phyloP scores from a whole-genome alignment of 1,140 invertebrate species.

The Drosophila micromelanica region DNA sequence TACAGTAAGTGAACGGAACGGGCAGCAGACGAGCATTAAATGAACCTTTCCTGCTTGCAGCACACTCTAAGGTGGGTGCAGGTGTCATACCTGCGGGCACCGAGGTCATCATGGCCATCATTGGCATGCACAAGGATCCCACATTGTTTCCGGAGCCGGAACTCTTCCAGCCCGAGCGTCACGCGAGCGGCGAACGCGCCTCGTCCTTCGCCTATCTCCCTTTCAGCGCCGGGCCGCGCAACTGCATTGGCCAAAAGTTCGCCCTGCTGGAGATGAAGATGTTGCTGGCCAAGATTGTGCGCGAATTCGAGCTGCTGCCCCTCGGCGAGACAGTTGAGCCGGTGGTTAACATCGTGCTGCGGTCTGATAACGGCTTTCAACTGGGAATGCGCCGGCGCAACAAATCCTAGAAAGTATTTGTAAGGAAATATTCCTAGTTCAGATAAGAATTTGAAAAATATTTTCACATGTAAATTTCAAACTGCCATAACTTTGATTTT shows the following conservation, averaged over 20 bases:
- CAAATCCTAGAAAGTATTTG: not conserved
- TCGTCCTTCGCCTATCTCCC: conserved; percentile 87
- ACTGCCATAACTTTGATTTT: no score
- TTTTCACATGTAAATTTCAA: no score
- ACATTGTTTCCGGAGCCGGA: conserved; percentile 35
- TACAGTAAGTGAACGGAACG: conserved; percentile 54
- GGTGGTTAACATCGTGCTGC: conserved; percentile 68
- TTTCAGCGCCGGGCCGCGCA: conserved; percentile 89
- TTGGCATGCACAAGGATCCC: conserved; percentile 63
- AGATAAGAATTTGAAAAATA: not conserved
- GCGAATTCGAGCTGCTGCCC: conserved; percentile 83
- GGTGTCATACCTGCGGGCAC: conserved; percentile 64
- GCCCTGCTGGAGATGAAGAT: conserved; percentile 80
- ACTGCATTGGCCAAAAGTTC: conserved; percentile 88
- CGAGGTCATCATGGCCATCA: conserved; percentile 57
- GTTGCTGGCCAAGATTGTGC: conserved; percentile 73
- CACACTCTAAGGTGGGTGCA: conserved; percentile 42
- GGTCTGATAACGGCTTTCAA: conserved; percentile 67
- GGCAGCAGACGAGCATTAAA: not conserved
- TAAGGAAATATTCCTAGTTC: not conserved
- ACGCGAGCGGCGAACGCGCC: conserved; percentile 80
- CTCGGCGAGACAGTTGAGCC: conserved; percentile 68
- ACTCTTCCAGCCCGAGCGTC: conserved; percentile 88
- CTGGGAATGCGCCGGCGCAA: conserved; percentile 57
- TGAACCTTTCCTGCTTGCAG: conserved; percentile 28